Conservation (phyloP, 2,797 vertebrate genomes). For the Spatula clypeata region DNA sequence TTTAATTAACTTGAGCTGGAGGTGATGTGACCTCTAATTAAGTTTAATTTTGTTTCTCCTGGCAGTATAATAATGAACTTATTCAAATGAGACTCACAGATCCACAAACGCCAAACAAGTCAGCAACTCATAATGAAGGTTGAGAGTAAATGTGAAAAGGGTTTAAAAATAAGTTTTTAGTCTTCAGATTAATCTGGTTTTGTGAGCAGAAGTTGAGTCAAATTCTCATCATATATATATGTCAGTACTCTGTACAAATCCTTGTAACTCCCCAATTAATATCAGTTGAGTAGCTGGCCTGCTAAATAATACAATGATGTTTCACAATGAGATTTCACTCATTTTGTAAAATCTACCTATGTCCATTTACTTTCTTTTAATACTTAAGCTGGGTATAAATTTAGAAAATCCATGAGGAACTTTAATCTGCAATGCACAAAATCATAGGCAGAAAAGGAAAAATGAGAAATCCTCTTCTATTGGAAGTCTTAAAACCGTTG, state of each 20-base stretch:
- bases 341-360: not conserved
- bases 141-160: conserved; percentile 41
- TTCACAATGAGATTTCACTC: not conserved
- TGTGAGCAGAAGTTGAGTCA: not conserved
- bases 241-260: not conserved
- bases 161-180: not conserved
- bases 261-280: not conserved
- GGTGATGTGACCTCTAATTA: conserved; percentile 79
- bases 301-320: not conserved
- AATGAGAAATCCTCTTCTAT: not conserved
- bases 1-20: conserved; percentile 81
- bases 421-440: not conserved
- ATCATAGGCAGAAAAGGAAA: not conserved
- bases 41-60: conserved; percentile 77
- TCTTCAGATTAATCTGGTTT: not conserved
- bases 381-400: not conserved
- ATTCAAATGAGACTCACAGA: conserved; percentile 67
- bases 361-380: not conserved
- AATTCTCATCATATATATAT: not conserved
- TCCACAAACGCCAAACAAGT: conserved; percentile 60
- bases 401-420: not conserved
- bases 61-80: conserved; percentile 72
- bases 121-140: conserved; percentile 66
- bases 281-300: not conserved
- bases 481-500: not conserved